Percentiles rank a stretch among this genome's conserved stretches.
Evolutionary conservation across 2,888 invertebrate species (phyloP).

Genomic region (Elaeidobius kamerunicus): DNA sequence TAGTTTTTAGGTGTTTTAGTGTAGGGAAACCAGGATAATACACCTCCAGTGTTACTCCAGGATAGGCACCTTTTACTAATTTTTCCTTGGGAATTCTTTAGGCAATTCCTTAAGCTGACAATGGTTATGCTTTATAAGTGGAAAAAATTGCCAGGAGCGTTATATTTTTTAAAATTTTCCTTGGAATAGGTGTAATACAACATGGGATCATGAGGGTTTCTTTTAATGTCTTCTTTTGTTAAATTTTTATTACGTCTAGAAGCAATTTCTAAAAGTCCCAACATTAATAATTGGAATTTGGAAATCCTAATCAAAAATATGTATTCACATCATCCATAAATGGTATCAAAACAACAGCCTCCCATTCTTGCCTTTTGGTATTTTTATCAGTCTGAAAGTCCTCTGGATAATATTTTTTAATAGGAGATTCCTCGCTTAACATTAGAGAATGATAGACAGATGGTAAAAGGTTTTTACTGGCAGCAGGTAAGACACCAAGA

Average conservation of each 20-base stretch:
- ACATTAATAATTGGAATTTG: too few species aligned
- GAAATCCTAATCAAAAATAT: constrained; percentile 14
- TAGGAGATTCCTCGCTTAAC: constrained; percentile 72
- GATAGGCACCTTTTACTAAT: constrained; percentile 68
- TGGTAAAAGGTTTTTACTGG: constrained; percentile 78
- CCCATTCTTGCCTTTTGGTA: constrained; percentile 96
- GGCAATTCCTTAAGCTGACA: constrained; percentile 54
- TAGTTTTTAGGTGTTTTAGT: constrained; percentile 75
- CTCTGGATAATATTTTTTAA: constrained; percentile 86
- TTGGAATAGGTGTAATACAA: constrained; percentile 67
- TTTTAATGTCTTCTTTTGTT: constrained; percentile 63
- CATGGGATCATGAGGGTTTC: constrained; percentile 89
- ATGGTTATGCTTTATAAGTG: constrained; percentile 56
- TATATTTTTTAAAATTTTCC: constrained; percentile 57
- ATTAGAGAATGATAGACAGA: constrained; percentile 74
- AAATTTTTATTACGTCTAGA: constrained; percentile 65
- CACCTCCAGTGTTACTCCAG: constrained; percentile 63
- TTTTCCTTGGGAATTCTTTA: constrained; percentile 55
- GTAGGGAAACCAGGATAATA: constrained; percentile 93
- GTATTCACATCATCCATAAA: constrained; percentile 80
- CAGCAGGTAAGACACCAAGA: constrained; percentile 82
- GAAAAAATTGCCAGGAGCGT: constrained; percentile 64
- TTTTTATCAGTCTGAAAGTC: constrained; percentile 93
- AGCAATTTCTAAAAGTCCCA: constrained; percentile 58
- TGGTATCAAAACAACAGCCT: constrained; percentile 89